Percentiles rank a stretch among this genome's conserved stretches.
Conservation (phyloP, 2,113 vertebrate species). For the Toxostoma redivivum region DNA sequence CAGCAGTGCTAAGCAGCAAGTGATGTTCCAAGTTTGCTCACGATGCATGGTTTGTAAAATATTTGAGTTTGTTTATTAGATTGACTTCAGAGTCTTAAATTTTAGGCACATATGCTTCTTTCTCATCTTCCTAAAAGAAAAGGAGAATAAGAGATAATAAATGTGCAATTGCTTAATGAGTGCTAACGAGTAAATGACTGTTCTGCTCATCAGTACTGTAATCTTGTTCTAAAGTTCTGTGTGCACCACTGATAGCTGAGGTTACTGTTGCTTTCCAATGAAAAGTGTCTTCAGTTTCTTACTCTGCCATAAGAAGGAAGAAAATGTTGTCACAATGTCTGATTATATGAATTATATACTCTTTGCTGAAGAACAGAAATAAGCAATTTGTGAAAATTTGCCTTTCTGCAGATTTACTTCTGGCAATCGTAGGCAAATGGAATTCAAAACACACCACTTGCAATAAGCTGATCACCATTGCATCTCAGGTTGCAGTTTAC, state of each 20-base stretch:
- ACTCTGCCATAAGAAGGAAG: background rate
- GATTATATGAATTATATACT: background rate
- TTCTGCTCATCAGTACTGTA: background rate
- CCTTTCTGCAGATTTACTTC: background rate
- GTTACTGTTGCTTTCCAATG: background rate
- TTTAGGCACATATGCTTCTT: background rate
- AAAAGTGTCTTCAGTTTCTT: background rate
- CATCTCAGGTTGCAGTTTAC: background rate
- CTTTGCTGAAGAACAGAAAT: background rate
- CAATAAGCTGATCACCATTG: background rate
- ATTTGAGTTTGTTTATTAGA: background rate
- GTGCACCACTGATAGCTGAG: background rate
- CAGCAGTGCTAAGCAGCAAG: background rate
- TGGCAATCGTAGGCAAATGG: background rate
- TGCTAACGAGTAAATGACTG: background rate
- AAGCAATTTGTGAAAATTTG: background rate
- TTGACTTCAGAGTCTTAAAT: background rate
- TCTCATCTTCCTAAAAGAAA: background rate
- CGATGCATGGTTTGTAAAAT: background rate
- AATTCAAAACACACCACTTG: background rate
- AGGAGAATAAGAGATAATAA: background rate
- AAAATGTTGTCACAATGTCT: background rate
- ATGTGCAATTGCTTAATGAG: background rate
- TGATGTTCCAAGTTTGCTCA: background rate
- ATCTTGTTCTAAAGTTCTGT: background rate